phyloP scores from a whole-genome alignment of 2,888 invertebrate genomes.

The Tanypteryx hageni region DNA sequence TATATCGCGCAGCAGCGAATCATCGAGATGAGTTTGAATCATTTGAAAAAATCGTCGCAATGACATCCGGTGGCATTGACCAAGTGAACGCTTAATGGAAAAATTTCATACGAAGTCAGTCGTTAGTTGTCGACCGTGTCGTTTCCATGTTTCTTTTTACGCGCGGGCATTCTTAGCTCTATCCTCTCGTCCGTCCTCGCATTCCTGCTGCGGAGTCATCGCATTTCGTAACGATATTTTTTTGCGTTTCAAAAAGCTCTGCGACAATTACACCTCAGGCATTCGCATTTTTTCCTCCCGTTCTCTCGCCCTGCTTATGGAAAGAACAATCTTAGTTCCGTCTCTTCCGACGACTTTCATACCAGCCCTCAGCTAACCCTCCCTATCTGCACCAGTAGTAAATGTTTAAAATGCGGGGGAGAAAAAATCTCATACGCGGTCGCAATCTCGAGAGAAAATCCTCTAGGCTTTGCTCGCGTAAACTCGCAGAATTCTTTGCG shows the following conservation, averaged over 20 bases:
- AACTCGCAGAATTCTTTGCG: not conserved
- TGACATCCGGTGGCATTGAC: conserved; percentile 13
- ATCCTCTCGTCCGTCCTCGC: not conserved
- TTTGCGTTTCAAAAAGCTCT: not conserved
- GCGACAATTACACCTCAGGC: not conserved
- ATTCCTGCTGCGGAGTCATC: not conserved
- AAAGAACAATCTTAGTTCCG: not conserved
- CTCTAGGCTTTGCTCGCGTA: not conserved
- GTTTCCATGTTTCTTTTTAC: not conserved
- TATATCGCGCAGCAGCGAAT: not conserved
- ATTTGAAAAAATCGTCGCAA: not conserved
- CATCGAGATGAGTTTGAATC: not conserved
- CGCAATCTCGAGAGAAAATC: not conserved
- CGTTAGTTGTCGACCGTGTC: not conserved
- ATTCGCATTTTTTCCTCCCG: not conserved
- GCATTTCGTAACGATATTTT: conserved; percentile 8
- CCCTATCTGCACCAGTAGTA: not conserved
- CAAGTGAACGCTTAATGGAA: not conserved
- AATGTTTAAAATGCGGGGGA: conserved; percentile 10
- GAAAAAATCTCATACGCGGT: not conserved
- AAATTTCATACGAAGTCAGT: not conserved
- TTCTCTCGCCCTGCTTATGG: not conserved
- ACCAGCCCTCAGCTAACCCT: not conserved
- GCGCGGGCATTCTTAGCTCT: conserved; percentile 1
- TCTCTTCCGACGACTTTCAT: not conserved